Evolutionary conservation across 2,888 invertebrate genomes (phyloP), one percentile per base, ranked within the genome.

Genomic region (Plagiodera versicolora): DNA sequence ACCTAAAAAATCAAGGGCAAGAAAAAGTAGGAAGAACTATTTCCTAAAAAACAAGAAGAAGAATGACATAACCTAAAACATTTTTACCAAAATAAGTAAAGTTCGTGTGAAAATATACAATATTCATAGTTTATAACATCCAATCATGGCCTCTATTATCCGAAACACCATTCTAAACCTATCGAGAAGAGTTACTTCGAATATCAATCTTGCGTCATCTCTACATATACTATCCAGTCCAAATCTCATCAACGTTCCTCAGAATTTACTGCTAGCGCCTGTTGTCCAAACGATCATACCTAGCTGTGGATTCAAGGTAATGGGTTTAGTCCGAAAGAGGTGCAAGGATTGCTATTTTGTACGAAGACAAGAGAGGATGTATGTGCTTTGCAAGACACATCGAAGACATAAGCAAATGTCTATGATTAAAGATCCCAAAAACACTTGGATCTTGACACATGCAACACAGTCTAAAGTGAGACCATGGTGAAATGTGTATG

Each of bases 321-420:
- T 86, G 74, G 90, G 89, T 4, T 77, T 77, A 14, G 81, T 92
- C 28, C 84, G 83, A 59, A 83, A 86, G 56, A 86, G 94, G 44
- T 95, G 95, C 74, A 89, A 88, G 77, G 88, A 89, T 72, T 95
- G 95, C 75, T 90, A 88, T 72, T 84, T 89, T 72, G 88, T 91
- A 10, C 81, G 84, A 46, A 81, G 89, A 58, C 83, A 90, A 70
- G 85, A 89, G 67, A 84, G 90, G 60, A 74, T 86, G 69, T 90
- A 87, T 77, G 86, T 91, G 45, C 85, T 90, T 67, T 95, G 94
- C 70, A 88, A 87, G 57, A 87, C 87, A 24, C 87, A 87, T 74
- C 89, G 88, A 18, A 85, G 93, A 35, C 94, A 95, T 75, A 94
- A 94, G 74, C 93, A 93, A 80, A 89, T 89, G 86, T 80, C 87